A percentile compares a stretch with the other conserved stretches of the same genome.
Evolutionary conservation across 1,140 invertebrate genomes (phyloP).

Genomic region (Drosophila orosa): DNA sequence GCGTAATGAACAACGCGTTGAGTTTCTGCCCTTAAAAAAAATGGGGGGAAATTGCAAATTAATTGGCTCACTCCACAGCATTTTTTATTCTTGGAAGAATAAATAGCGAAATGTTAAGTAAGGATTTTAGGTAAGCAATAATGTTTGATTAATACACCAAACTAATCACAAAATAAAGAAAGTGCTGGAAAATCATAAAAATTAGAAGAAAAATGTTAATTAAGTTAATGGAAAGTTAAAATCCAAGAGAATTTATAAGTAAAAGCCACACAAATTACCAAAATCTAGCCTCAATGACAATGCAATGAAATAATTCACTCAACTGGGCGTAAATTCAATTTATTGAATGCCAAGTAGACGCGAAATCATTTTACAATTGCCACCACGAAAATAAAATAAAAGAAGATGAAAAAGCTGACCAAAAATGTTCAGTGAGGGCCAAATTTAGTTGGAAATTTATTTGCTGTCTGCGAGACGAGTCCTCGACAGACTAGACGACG

Average conservation of each 20-base stretch:
- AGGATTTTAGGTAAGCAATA: neutral
- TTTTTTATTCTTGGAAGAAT: neutral
- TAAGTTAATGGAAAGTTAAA: conserved; percentile 25
- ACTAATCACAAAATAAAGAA: neutral
- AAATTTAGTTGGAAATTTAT: conserved; percentile 47
- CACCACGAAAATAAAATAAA: conserved; percentile 5
- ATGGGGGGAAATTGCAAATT: neutral
- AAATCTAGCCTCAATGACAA: conserved; percentile 19
- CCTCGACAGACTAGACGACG: conserved; percentile 20
- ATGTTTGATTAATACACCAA: neutral
- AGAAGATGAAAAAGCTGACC: conserved; percentile 18
- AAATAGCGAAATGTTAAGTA: neutral
- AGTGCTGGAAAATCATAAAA: neutral
- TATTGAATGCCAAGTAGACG: conserved; percentile 41
- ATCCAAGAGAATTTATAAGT: neutral
- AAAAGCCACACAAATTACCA: neutral
- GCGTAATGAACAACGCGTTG: conserved; percentile 4
- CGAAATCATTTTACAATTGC: conserved; percentile 47
- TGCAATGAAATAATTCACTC: conserved; percentile 42
- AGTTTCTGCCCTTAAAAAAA: conserved; percentile 2
- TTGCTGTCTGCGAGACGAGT: conserved; percentile 43
- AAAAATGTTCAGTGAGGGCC: conserved; percentile 13
- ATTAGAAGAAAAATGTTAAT: neutral
- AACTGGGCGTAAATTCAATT: conserved; percentile 51
- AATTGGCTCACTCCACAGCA: conserved; percentile 11